Evolutionary conservation across 2,113 vertebrate genomes (phyloP), one percentile per base, ranked within the genome.

Genomic region (Takifugu bimaculatus): DNA sequence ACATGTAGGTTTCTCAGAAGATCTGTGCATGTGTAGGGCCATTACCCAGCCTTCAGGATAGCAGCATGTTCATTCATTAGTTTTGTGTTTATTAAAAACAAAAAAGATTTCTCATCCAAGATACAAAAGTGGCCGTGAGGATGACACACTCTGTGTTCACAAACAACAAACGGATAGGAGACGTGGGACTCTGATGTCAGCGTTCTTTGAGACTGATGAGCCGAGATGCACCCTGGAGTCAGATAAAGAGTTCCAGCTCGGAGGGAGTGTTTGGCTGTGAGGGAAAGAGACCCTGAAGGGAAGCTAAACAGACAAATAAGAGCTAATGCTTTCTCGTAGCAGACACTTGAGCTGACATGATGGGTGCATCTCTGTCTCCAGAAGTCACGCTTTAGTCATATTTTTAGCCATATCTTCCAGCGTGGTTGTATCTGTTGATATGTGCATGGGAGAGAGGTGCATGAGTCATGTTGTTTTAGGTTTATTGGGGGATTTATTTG

Each of bases 291-390:
- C 47, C 49, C 10, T 4, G 60, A 63, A 59, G 53, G 26, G 44
- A 64, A 77, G 12, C 6, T 11, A 51, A 70, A 10, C 48, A 67
- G 63, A 63, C 63, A 60, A 75, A 65, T 63, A 54, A 53, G 25
- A 77, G 58, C 59, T 67, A 79, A 75, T 77, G 61, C 54, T 50
- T 71, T 63, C 13, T 72, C 76, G 64, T 66, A 55, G 63, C 14
- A 10, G 28, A 49, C 15, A 42, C 55, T 71, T 67, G 15, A 72
- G 62, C 52, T 14, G 43, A 54, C 54, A 50, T 14, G 26, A 57
- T 60, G 25, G 50, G 50, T 60, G 35, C 26, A 28, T 57, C 3
- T 57, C 52, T 13, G n/a, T 47, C 5, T 45, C 50, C 39, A 14
- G 2, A 35, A 32, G 56, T 51, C 60, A 27, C 6, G 26, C 29